Base-by-base conservation (phyloP, 30 jellyfish, hydroid and myxozoan genomes). In the Turritopsis rubra region DNA sequence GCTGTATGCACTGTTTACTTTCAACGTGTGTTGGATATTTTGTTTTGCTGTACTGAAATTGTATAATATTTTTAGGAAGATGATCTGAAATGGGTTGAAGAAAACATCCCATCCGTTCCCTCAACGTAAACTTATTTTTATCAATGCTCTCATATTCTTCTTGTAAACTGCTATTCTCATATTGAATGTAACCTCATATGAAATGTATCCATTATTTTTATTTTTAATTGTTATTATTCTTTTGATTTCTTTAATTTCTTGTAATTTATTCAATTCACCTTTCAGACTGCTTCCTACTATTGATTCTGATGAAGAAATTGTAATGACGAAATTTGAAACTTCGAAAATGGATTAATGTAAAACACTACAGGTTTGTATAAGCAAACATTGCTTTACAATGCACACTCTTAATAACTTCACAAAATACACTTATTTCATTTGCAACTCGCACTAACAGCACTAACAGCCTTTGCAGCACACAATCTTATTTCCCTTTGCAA, bases 81-180 rank as follows among this genome's bases (percentile, higher is more conserved):
- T 79, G 97, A 90, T 83, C 80, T 90, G 68, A 90, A 80, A 79
- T 90, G 97, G 97, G 97, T 90, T 25, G 97, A 90, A 90, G 97
- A 90, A 70, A 86, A 90, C 75, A 86, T 90, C 22, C 97, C 97
- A 17, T 90, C 97, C 4, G 93, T 90, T 76, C 97, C 97, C 20
- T 27, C 96, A 28, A 86, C 97, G 97, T 90, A 79, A 82, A 5
- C 60, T 41, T 41, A 3, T 13, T 41, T 41, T 41, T 13, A n/a
- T n/a, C n/a, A n/a, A n/a, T n/a, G n/a, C n/a, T n/a, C n/a, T n/a
- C n/a, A n/a, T n/a, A n/a, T n/a, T n/a, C n/a, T n/a, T n/a, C n/a
- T n/a, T n/a, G n/a, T n/a, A n/a, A n/a, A n/a, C n/a, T n/a, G n/a
- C n/a, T n/a, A n/a, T n/a, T n/a, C n/a, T n/a, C n/a, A n/a, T n/a